Evolutionary conservation across 2,888 invertebrate genomes (phyloP).

Genomic region (Campopleginae sp.): DNA sequence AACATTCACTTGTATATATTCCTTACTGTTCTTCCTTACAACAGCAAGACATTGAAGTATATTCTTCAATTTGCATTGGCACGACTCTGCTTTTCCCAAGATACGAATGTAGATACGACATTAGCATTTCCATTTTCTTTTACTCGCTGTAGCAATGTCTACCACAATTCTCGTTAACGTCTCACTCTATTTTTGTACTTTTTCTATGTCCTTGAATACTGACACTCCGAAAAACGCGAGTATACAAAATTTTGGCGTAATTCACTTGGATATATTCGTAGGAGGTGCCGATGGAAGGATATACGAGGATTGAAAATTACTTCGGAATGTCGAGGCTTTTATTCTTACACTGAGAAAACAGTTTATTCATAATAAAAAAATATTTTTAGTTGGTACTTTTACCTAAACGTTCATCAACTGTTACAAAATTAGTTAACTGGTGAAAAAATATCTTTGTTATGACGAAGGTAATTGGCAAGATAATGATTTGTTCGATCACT

Average conservation of each 20-base stretch:
- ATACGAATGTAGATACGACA: slow-evolving; percentile 70
- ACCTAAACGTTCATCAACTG: no score
- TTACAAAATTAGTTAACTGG: no score
- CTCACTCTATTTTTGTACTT: slow-evolving; percentile 29
- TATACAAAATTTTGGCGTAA: neutral
- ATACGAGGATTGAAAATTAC: slow-evolving; percentile 55
- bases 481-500: no score
- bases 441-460: no score
- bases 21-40: slow-evolving; percentile 59
- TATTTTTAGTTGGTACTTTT: no score
- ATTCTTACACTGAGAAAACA: no score
- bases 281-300: slow-evolving; percentile 61
- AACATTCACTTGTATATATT: slow-evolving; percentile 35
- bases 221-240: neutral
- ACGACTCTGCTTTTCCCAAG: slow-evolving; percentile 68
- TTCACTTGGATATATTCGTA: slow-evolving; percentile 63
- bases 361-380: no score
- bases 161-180: slow-evolving; percentile 36
- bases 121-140: slow-evolving; percentile 69
- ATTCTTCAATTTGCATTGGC: slow-evolving; percentile 76
- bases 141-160: slow-evolving; percentile 24
- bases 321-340: slow-evolving; percentile 5
- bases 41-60: no score
- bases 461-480: no score
- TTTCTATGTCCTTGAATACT: slow-evolving; percentile 22